Conservation (phyloP, 2,113 vertebrate genomes). For the Atrichornis clamosus region DNA sequence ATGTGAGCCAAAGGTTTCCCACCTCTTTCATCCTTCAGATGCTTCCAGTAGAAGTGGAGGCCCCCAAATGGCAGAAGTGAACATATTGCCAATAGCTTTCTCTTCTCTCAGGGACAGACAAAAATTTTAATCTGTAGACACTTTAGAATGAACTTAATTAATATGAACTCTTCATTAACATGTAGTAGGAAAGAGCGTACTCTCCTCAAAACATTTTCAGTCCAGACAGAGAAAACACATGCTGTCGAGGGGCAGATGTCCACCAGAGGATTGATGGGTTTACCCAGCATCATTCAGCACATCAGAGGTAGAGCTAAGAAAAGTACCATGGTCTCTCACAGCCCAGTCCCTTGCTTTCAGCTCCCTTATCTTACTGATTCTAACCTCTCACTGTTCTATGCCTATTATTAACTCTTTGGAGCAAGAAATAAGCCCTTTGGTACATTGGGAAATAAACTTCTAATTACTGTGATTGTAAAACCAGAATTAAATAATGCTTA, state of each 20-base stretch:
- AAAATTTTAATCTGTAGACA: background rate
- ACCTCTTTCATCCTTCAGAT: background rate
- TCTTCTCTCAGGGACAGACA: background rate
- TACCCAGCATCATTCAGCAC: background rate
- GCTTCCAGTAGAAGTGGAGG: background rate
- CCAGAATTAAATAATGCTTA: background rate
- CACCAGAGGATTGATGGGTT: background rate
- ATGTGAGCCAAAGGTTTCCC: background rate
- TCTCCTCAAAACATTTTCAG: background rate
- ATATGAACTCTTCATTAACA: background rate
- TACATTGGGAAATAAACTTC: background rate
- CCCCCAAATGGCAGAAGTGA: background rate
- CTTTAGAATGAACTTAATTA: background rate
- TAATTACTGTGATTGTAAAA: background rate
- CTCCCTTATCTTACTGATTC: background rate
- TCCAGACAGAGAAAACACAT: background rate
- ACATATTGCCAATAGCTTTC: background rate
- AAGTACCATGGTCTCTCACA: background rate
- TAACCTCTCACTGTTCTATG: background rate
- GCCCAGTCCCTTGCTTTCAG: background rate
- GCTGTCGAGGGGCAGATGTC: background rate
- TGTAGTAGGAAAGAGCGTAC: background rate
- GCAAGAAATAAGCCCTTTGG: background rate
- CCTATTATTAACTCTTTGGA: background rate
- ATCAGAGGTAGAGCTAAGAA: background rate